Evolutionary conservation across 2,113 vertebrate species (phyloP).

Genomic region (Calidris pugnax): DNA sequence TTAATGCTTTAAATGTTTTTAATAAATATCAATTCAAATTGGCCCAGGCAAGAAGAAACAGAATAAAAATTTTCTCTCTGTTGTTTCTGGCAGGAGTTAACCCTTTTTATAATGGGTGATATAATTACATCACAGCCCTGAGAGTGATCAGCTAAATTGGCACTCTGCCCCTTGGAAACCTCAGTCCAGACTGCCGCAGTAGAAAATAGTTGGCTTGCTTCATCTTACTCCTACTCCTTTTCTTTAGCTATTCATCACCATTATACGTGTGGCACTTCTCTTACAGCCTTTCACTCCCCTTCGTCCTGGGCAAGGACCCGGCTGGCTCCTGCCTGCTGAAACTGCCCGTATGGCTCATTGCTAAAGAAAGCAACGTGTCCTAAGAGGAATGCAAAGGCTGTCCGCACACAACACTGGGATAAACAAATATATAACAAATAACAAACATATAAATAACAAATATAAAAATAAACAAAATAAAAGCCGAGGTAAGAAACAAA

Average conservation of each 20-base stretch:
- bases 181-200: background rate
- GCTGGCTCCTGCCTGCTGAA: background rate
- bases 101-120: background rate
- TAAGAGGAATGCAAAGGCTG: background rate
- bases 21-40: background rate
- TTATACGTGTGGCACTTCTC: background rate
- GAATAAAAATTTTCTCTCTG: background rate
- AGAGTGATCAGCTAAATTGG: background rate
- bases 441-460: no score
- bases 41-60: background rate
- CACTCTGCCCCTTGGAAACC: background rate
- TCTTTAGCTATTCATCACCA: background rate
- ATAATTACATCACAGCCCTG: background rate
- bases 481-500: background rate
- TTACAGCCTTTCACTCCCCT: background rate
- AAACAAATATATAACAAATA: no score
- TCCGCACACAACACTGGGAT: fast-evolving
- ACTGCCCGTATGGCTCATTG: background rate
- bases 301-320: background rate
- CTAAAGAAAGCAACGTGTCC: background rate
- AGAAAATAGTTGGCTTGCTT: background rate
- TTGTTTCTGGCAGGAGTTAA: background rate
- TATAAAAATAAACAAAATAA: no score
- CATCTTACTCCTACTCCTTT: background rate
- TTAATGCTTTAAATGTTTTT: background rate